Evolutionary conservation across 2,888 invertebrate genomes (phyloP).

Genomic region (Phragmatobia fuliginosa): DNA sequence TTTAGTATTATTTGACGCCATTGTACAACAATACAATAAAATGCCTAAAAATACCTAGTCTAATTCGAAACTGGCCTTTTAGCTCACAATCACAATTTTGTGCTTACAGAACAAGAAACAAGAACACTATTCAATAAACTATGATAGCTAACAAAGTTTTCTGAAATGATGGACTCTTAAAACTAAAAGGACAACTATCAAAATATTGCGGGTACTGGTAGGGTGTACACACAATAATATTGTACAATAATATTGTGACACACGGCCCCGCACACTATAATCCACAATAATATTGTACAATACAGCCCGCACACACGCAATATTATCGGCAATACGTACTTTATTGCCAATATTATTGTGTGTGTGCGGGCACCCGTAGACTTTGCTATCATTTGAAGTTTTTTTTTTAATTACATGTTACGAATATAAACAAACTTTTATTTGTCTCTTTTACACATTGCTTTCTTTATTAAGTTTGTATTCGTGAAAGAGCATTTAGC

Average conservation of each 20-base stretch:
- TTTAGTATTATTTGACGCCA: constrained; percentile 5
- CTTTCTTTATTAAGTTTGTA: background rate
- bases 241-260: too few species aligned
- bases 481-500: background rate
- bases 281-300: too few species aligned
- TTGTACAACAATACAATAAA: background rate
- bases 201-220: constrained; percentile 1
- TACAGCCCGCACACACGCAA: too few species aligned
- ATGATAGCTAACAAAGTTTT: background rate
- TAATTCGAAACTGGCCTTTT: background rate
- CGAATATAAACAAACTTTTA: background rate
- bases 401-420: background rate
- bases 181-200: background rate
- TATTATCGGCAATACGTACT: too few species aligned
- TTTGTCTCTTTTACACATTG: background rate
- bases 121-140: background rate
- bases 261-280: too few species aligned
- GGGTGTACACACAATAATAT: too few species aligned
- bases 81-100: background rate
- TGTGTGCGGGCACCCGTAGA: too few species aligned
- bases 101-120: background rate
- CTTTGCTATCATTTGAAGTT: background rate
- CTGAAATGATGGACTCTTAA: too few species aligned
- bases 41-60: background rate
- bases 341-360: too few species aligned